Percentiles rank a stretch among this genome's conserved stretches.
Evolutionary conservation across 1,140 invertebrate species (phyloP).

Genomic region (Musca vetustissima): DNA sequence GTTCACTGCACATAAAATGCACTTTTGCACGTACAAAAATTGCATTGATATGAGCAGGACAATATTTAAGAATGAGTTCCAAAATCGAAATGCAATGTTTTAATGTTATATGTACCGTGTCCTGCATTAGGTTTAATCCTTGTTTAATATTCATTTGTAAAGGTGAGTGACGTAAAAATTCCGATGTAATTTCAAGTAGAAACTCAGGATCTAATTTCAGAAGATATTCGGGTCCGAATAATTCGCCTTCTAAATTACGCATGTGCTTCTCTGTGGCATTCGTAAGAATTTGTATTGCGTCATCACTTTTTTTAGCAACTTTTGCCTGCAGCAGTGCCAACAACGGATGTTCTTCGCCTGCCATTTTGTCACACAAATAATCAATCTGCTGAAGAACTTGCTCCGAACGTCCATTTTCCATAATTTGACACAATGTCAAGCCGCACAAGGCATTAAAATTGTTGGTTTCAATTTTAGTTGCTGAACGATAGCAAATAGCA

Average conservation of each 20-base stretch:
- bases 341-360: slow-evolving; percentile 61
- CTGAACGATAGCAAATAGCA: slow-evolving; percentile 73
- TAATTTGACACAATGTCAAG: slow-evolving; percentile 79
- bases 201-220: slow-evolving; percentile 82
- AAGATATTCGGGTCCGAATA: slow-evolving; percentile 77
- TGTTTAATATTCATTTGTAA: slow-evolving; percentile 60
- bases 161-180: slow-evolving; percentile 76
- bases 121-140: slow-evolving; percentile 55
- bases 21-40: slow-evolving; percentile 77
- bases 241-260: slow-evolving; percentile 61
- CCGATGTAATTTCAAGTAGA: slow-evolving; percentile 74
- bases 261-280: slow-evolving; percentile 73
- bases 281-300: slow-evolving; percentile 67
- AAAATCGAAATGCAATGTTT: slow-evolving; percentile 67
- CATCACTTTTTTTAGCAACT: slow-evolving; percentile 62
- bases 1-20: slow-evolving; percentile 77
- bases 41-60: slow-evolving; percentile 77
- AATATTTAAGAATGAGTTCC: slow-evolving; percentile 73
- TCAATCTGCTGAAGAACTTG: slow-evolving; percentile 84
- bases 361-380: slow-evolving; percentile 80
- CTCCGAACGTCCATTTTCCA: slow-evolving; percentile 61
- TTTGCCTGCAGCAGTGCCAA: slow-evolving; percentile 72
- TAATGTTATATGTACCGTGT: slow-evolving; percentile 54
- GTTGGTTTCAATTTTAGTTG: slow-evolving; percentile 80
- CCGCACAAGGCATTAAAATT: slow-evolving; percentile 78